Base-by-base conservation (phyloP, 2,888 invertebrate genomes). In the Papilio elwesi region DNA sequence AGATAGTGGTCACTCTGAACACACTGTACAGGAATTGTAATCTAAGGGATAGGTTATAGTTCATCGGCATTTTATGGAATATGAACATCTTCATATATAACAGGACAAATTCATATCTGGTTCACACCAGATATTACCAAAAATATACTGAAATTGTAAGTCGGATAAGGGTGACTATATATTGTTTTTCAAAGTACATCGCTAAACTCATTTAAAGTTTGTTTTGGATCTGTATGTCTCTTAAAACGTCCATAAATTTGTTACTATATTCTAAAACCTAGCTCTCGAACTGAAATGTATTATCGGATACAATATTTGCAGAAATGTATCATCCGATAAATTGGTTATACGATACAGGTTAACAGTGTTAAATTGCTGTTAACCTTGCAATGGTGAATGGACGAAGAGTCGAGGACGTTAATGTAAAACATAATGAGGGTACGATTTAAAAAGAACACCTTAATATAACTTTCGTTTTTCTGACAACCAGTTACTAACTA, bases 281-380 rank as follows among this genome's bases (percentile, higher is more conserved):
- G 1, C 26, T 26, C 2, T 26, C 26, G 26, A 26, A 26, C 13
- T 10, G 57, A 13, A 36, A 13, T 38, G 11, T 59, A 16, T 26
- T 36, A 57, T 57, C 36, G 36, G 43, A 11, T 26, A 49, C 15
- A 26, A 26, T 4, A 2, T 26, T 48, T 12, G 26, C 26, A 26
- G 57, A 64, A 73, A 63, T 38, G 68, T 68, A 68, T 69, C 73
- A 69, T 73, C 68, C 38, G 57, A 57, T 68, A 9, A 57, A 65
- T 65, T 69, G 43, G 73, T 57, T 64, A 68, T n/a, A 51, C 49
- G 55, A 68, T 68, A 63, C 66, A 59, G 16, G 63, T 69, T 57
- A 66, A 15, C 51, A 70, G 72, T 74, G 75, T 75, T 74, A 66
- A 43, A 66, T 77, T 74, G 74, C 71, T 59, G 67, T 67, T 74